Evolutionary conservation across 2,113 vertebrate species (phyloP).

Genomic region (Nerophis lumbriciformis): DNA sequence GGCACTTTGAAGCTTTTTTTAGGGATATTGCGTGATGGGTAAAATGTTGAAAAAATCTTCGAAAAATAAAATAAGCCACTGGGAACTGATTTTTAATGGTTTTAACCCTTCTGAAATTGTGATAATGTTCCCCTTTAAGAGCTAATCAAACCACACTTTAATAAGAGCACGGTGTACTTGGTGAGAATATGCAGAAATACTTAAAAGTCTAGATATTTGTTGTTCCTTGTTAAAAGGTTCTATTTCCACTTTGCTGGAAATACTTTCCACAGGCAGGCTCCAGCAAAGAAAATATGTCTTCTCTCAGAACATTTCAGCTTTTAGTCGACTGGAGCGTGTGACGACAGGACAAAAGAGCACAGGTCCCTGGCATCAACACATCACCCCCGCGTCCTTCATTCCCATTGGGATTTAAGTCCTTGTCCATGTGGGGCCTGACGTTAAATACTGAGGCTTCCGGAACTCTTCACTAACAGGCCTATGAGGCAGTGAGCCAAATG

Average conservation of each 20-base stretch:
- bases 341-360: slow-evolving; percentile 64
- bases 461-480: slow-evolving; percentile 52
- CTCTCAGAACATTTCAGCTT: slow-evolving; percentile 48
- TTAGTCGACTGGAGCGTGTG: slow-evolving; percentile 58
- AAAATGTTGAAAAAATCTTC: too few species aligned
- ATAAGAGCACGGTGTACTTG: too few species aligned
- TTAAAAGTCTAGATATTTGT: too few species aligned
- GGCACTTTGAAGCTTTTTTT: too few species aligned
- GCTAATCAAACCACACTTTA: too few species aligned
- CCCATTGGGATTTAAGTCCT: slow-evolving; percentile 32
- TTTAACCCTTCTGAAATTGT: too few species aligned
- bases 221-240: background rate
- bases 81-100: too few species aligned
- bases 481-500: too few species aligned
- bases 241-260: background rate
- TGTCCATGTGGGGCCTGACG: slow-evolving; percentile 35
- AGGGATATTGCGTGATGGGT: too few species aligned
- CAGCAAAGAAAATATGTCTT: slow-evolving; percentile 15
- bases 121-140: too few species aligned
- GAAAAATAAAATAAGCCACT: too few species aligned
- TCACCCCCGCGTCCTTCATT: slow-evolving; percentile 50
- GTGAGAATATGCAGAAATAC: too few species aligned
- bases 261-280: background rate
- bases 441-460: slow-evolving; percentile 53
- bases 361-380: slow-evolving; percentile 53